Evolutionary conservation across 1,140 invertebrate species (phyloP).

Genomic region (Hermatobates lingyangjiaoensis): DNA sequence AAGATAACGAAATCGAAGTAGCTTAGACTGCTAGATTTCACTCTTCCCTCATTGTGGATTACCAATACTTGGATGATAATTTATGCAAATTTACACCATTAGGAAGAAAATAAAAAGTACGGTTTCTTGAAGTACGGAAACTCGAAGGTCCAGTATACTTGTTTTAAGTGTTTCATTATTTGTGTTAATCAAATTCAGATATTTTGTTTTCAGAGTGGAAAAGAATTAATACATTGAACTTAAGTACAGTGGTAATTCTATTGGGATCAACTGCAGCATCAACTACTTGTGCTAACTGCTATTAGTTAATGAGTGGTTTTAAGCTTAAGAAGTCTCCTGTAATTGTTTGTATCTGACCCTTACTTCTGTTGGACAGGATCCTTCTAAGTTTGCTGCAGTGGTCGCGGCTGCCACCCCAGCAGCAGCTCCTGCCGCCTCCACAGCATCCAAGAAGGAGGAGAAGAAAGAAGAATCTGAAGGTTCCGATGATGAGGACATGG

Average conservation of each 20-base stretch:
- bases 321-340: not conserved
- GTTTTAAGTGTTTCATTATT: too few species aligned
- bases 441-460: constrained; percentile 38
- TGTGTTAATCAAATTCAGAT: too few species aligned
- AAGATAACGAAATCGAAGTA: too few species aligned
- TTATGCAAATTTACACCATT: too few species aligned
- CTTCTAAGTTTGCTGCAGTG: constrained; percentile 77
- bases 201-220: not conserved
- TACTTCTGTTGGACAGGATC: constrained; percentile 40
- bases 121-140: too few species aligned
- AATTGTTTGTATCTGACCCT: not conserved
- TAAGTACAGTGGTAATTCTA: not conserved
- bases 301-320: not conserved
- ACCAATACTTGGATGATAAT: too few species aligned
- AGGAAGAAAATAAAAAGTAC: too few species aligned
- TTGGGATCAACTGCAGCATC: not conserved
- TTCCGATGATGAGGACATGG: constrained; percentile 94
- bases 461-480: constrained; percentile 63
- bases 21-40: too few species aligned
- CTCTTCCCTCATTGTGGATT: too few species aligned
- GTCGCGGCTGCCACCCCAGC: constrained; percentile 39
- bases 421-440: constrained; percentile 35
- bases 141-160: too few species aligned
- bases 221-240: not conserved
- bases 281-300: not conserved